Evolutionary conservation across 2,797 vertebrate species (phyloP).

Genomic region (Aeoliscus strigatus): DNA sequence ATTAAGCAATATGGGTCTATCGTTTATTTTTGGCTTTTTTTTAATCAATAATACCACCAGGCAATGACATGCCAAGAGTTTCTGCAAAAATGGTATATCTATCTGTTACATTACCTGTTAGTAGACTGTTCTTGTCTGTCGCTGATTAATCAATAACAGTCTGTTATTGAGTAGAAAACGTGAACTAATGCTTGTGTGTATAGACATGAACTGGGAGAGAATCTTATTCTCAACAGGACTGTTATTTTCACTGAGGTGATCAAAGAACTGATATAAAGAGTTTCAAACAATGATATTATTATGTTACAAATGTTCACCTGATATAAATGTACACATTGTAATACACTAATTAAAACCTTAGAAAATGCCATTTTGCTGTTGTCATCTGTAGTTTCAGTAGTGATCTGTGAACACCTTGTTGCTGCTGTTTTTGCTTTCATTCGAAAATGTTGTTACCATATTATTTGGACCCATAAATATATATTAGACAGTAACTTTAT

Average conservation of each 20-base stretch:
- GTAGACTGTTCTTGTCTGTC: constrained; percentile 51
- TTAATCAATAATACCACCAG: too few species aligned
- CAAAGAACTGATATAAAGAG: constrained; percentile 34
- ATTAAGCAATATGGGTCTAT: too few species aligned
- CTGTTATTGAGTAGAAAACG: constrained; percentile 48
- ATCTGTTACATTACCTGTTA: constrained; percentile 44
- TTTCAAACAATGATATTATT: constrained; percentile 41
- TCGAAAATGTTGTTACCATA: too few species aligned
- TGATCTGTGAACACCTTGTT: too few species aligned
- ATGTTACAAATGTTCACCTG: constrained; percentile 53
- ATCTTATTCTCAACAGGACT: constrained; percentile 37
- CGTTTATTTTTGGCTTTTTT: too few species aligned
- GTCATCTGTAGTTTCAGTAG: not conserved
- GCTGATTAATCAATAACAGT: constrained; percentile 56
- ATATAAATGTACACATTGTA: constrained; percentile 65
- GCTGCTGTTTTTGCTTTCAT: too few species aligned
- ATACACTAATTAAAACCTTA: constrained; percentile 64
- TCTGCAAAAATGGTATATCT: too few species aligned
- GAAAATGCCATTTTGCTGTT: constrained; percentile 19
- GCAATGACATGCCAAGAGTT: too few species aligned
- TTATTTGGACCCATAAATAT: too few species aligned
- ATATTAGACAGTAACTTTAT: too few species aligned
- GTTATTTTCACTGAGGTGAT: constrained; percentile 48
- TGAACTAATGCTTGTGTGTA: constrained; percentile 54
- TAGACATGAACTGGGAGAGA: constrained; percentile 33